These are phyloP conservation scores for Apodemia duryi DNA, from an alignment of 2,888 invertebrate genomes.

Conservation along the genomic window DNA sequence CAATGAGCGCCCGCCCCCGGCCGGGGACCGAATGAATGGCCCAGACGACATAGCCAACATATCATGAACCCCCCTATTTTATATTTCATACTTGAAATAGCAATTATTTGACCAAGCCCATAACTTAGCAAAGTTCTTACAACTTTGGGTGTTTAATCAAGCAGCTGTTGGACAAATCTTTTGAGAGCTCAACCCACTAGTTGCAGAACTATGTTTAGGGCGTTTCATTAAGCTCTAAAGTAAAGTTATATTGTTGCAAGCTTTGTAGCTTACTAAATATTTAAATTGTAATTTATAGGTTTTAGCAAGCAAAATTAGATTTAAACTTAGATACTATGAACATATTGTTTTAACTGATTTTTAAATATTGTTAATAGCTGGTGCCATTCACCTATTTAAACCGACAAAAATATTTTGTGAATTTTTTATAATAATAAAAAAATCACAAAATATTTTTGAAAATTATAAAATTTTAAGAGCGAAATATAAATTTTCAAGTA, in stretches of 20 bases:
- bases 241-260: conserved; percentile 39
- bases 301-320: neutral
- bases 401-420: no score
- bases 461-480: no score
- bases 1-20: conserved; percentile 73
- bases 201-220: conserved; percentile 62
- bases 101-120: conserved; percentile 21
- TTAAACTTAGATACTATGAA: neutral
- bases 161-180: conserved; percentile 70
- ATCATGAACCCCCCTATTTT: conserved; percentile 55
- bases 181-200: conserved; percentile 65
- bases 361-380: no score
- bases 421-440: no score
- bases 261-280: conserved; percentile 2
- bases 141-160: conserved; percentile 42
- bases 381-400: no score
- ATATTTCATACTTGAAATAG: conserved; percentile 33
- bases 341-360: neutral
- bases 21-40: conserved; percentile 64
- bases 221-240: conserved; percentile 44
- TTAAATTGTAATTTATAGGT: neutral
- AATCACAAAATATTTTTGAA: no score
- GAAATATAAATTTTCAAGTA: no score
- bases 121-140: conserved; percentile 40
- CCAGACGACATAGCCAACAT: conserved; percentile 46